Base-by-base conservation (phyloP, 53 echinoderm and acorn worm genomes). In the Stichopus horrens region DNA sequence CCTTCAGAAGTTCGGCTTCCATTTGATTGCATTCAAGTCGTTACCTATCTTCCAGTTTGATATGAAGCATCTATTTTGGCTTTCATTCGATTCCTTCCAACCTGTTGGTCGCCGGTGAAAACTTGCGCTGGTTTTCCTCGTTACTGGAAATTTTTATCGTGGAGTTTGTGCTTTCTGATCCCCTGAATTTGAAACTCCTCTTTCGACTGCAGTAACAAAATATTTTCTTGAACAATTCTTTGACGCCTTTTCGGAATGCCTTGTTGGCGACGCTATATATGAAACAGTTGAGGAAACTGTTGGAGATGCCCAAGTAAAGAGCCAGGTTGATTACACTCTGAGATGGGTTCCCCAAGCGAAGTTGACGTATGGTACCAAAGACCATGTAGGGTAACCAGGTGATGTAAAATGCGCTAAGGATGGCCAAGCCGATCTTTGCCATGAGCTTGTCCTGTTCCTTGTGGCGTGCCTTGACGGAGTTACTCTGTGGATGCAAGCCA, bases 191-290 rank as follows among this genome's bases (percentile, higher is more conserved):
- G 16, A 63, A 58, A 57, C 75, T 21, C 8, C 8, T 9, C 9
- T 53, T 77, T 21, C 59, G 16, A 37, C 37, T 1, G 1, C 10
- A 5, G 21, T 86, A 73, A 77, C 91, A 94, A 68, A 86, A 92
- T 65, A 77, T 21, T 71, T 76, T 76, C 90, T 83, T 75, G 22
- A 91, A 11, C 76, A 95, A 57, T 21, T 52, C 57, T 79, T 90
- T 92, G 10, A 92, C 83, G 10, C 93, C 92, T 0, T 63, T 75
- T 21, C 92, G 73, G 88, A 95, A 95, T 13, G 92, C 91, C 58
- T 92, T 77, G 73, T 95, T 92, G 4, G 92, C 92, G 18, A 95
- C 90, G 86, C 95, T 95, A 88, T 96, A 96, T 71, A 96, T 94
- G 53, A 94, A 54, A 74, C 92, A 92, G 91, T 96, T 96, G 0